These are phyloP conservation scores for Anhinga rufa DNA, from an alignment of 2,113 vertebrate species.

Conservation along the genomic window DNA sequence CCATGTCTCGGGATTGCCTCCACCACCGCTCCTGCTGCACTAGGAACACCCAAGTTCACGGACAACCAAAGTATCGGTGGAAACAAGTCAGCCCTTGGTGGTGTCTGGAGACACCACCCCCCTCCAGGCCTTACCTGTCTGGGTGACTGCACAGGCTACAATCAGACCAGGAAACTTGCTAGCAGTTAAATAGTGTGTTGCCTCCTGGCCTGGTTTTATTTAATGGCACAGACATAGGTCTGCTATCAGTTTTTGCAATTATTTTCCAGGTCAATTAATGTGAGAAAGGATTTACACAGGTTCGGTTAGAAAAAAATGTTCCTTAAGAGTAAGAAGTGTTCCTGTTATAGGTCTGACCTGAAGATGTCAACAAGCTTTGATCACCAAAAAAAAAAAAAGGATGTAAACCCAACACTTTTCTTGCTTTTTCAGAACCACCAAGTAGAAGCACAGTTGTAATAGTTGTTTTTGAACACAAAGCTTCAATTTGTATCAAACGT, in stretches of 20 bases:
- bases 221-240: neutral
- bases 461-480: neutral
- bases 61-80: neutral
- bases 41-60: neutral
- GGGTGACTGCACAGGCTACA: neutral
- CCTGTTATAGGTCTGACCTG: neutral
- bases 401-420: neutral
- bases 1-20: neutral
- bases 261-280: neutral
- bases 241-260: neutral
- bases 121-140: neutral
- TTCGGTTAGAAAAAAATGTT: neutral
- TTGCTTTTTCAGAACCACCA: neutral
- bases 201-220: neutral
- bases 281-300: neutral
- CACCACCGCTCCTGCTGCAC: neutral
- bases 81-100: neutral
- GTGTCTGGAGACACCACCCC: neutral
- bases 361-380: neutral
- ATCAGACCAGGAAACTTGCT: neutral
- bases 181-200: neutral
- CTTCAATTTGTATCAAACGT: neutral
- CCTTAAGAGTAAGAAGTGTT: neutral
- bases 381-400: neutral
- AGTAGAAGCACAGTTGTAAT: neutral